Evolutionary conservation across 1,140 invertebrate genomes (phyloP).

Genomic region (Bombus impatiens): DNA sequence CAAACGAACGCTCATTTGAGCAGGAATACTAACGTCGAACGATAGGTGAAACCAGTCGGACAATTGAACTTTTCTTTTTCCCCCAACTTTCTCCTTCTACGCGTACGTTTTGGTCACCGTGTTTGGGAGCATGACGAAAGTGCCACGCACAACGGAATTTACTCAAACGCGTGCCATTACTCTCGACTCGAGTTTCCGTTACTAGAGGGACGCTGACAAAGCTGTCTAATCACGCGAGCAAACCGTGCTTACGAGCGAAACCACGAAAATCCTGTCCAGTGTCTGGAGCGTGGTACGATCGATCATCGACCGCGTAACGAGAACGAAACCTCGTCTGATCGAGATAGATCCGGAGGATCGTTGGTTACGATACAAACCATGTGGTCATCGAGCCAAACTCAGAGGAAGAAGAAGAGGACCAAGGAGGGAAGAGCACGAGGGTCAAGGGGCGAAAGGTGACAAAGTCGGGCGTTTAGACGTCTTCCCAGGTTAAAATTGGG

Average conservation of each 20-base stretch:
- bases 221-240: background rate
- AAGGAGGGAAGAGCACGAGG: background rate
- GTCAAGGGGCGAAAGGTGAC: constrained; percentile 74
- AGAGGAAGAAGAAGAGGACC: background rate
- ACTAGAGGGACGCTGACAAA: background rate
- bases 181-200: background rate
- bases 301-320: constrained; percentile 17
- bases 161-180: constrained; percentile 8
- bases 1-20: background rate
- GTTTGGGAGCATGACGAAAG: constrained; percentile 27
- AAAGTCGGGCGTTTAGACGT: constrained; percentile 76
- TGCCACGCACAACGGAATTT: background rate
- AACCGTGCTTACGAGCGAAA: background rate
- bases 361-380: background rate
- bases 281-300: background rate
- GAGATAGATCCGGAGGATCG: background rate
- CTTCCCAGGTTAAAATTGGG: constrained; percentile 69
- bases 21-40: constrained; percentile 26
- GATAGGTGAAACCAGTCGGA: constrained; percentile 45
- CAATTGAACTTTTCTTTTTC: constrained; percentile 38
- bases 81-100: constrained; percentile 25
- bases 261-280: background rate
- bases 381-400: background rate
- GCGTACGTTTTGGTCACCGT: constrained; percentile 21
- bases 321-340: background rate